Evolutionary conservation across 2,797 vertebrate species (phyloP).

Genomic region (Paratrypauchen microcephalus): DNA sequence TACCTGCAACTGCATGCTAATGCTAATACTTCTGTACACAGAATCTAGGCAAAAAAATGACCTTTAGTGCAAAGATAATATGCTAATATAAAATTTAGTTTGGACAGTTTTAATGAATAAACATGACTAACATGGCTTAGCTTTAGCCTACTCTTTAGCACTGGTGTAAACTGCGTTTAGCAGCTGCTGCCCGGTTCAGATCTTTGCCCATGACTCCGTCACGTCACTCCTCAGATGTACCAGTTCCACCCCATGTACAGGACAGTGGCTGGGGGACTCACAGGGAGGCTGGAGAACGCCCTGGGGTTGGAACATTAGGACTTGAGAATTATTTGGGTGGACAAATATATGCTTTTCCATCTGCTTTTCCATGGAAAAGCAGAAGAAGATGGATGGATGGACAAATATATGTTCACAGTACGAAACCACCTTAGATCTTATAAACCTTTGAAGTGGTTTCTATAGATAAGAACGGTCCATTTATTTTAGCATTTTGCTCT

Average conservation of each 20-base stretch:
- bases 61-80: no score
- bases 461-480: not conserved
- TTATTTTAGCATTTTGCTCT: not conserved
- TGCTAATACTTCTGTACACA: not conserved
- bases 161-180: not conserved
- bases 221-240: not conserved
- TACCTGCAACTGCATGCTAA: constrained; percentile 21
- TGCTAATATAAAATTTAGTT: no score
- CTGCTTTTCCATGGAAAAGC: no score
- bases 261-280: not conserved
- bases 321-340: not conserved
- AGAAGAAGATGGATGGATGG: no score
- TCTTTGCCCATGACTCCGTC: not conserved
- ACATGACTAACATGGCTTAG: no score
- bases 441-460: not conserved
- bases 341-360: no score
- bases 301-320: no score
- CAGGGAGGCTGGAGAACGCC: no score
- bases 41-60: not conserved
- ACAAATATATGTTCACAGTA: no score
- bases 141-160: not conserved
- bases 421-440: not conserved
- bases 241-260: not conserved
- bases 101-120: no score
- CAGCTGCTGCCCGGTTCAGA: not conserved